Base-by-base conservation (phyloP, 92 coral and sea anemone species). In the Paramuricea clavata region DNA sequence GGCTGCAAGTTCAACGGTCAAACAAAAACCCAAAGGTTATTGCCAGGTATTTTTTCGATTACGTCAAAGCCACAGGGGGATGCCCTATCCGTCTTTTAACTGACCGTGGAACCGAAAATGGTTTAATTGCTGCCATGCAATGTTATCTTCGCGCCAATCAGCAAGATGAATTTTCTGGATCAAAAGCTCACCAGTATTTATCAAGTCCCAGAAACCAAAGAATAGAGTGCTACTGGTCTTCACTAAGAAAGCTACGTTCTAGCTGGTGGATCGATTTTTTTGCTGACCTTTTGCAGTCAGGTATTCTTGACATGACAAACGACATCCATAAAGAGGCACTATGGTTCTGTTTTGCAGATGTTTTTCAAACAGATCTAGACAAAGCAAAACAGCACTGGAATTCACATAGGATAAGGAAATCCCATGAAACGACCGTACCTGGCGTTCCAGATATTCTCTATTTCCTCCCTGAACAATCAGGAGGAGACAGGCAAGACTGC, bases 251-350 rank as follows among this genome's bases (percentile, higher is more conserved):
- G 67, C 90, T 69, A 31, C 93, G 91, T 69, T 41, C 89, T 17
- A 82, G 91, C 62, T 93, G 93, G 95, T 87, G 93, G 90, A 87
- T 90, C 12, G 92, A 90, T 77, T 93, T 92, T 75, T 92, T 89
- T 71, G 23, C 60, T 73, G 88, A 89, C 69, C 43, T 89, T 32
- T 88, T 82, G 67, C 84, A 92, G 75, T 86, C 89, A 25, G 95
- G 87, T 86, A 76, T 81, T 54, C 74, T 87, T 12, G 93, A 90
- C 74, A 68, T 92, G 35, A 60, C 89, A 67, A 87, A 85, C 76
- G 87, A 92, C 36, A 82, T 92, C 31, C 91, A 92, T 83, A 76
- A 57, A 10, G 93, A 90, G 67, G 95, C 93, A 2, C 56, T 93
- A 43, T 90, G 93, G 95, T 90, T 90, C 36, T 92, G 87, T 34